Conservation (phyloP, 64 coral and sea anemone genomes). For the Pachyseris speciosa region DNA sequence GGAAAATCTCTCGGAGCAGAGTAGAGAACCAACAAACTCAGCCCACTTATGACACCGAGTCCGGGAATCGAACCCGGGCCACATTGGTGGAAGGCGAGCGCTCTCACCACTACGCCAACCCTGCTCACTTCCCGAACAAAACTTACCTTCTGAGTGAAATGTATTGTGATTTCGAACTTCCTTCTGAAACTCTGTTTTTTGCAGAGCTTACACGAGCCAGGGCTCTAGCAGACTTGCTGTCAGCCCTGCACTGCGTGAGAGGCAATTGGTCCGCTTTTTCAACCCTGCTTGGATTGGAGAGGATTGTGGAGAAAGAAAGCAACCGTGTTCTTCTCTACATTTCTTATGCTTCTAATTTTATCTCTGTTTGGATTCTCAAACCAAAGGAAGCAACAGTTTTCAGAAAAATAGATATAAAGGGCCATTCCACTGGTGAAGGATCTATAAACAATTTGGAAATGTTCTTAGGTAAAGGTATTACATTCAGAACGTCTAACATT, state of each 20-base stretch:
- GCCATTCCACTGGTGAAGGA: not conserved
- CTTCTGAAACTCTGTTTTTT: not conserved
- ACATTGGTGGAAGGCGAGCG: no score
- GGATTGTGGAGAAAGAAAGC: not conserved
- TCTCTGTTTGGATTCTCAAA: not conserved
- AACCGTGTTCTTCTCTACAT: not conserved
- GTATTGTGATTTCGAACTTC: no score
- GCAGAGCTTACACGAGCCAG: slow-evolving; percentile 22
- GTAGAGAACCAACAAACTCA: no score
- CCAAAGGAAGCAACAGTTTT: not conserved
- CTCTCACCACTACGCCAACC: no score
- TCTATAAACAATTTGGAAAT: not conserved
- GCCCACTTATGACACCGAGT: no score
- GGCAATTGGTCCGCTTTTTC: not conserved
- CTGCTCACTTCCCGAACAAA: no score
- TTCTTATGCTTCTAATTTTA: not conserved
- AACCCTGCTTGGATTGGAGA: not conserved
- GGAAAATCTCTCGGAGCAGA: no score
- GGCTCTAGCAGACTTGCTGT: slow-evolving; percentile 33
- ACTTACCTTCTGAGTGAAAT: no score
- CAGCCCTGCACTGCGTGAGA: not conserved
- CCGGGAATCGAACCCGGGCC: no score
- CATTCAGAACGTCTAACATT: not conserved
- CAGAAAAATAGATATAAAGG: not conserved
- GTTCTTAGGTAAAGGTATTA: not conserved